These are phyloP conservation scores for Pseudochirops cupreus DNA, from an alignment of 2,797 vertebrate species.

Conservation along the genomic window DNA sequence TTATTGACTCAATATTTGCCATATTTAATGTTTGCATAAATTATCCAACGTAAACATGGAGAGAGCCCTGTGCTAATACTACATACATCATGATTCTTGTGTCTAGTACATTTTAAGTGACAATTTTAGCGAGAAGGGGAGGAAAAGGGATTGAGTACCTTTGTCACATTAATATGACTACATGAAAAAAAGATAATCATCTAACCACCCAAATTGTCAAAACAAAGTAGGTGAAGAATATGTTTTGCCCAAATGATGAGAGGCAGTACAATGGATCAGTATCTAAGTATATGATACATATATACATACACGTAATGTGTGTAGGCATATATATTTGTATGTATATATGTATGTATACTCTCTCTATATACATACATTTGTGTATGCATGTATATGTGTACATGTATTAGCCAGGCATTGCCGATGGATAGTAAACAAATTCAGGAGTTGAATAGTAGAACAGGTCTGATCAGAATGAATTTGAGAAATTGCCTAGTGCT, in stretches of 20 bases:
- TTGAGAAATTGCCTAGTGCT: no score
- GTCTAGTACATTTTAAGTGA: neutral
- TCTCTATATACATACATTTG: no score
- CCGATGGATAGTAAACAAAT: no score
- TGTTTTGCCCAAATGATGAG: neutral
- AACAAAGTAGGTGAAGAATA: neutral
- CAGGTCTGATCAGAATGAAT: no score
- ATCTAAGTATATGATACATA: neutral
- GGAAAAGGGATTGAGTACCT: neutral
- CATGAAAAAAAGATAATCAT: neutral
- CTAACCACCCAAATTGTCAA: neutral
- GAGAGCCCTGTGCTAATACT: neutral
- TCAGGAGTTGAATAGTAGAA: no score
- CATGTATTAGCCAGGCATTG: no score
- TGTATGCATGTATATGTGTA: no score
- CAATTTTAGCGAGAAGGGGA: neutral
- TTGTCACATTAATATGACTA: neutral
- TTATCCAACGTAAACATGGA: neutral
- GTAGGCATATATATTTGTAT: no score
- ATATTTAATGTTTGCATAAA: conserved; percentile 15
- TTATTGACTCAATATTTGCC: neutral
- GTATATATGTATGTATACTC: no score
- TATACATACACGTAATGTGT: no score
- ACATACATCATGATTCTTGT: neutral
- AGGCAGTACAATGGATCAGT: neutral